Evolutionary conservation across 92 coral and sea anemone genomes (phyloP).

Genomic region (Ricordea florida): DNA sequence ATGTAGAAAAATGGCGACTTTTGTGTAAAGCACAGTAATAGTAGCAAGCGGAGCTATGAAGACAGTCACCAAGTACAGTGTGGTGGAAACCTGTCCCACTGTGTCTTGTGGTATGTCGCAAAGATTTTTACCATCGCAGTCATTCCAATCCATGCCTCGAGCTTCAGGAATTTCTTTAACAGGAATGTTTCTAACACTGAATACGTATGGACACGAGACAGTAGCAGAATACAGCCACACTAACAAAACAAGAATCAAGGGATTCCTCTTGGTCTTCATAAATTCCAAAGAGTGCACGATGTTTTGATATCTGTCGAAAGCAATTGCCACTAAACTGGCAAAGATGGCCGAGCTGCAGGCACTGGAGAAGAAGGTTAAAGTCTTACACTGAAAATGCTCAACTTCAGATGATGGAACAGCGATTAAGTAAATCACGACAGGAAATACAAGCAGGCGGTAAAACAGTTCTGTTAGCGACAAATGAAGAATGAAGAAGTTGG

Average conservation of each 20-base stretch:
- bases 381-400: background rate
- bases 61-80: slow-evolving; percentile 37
- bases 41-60: slow-evolving; percentile 47
- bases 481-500: slow-evolving; percentile 14
- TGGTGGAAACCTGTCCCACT: slow-evolving; percentile 48
- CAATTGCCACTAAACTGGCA: slow-evolving; percentile 33
- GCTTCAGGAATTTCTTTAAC: slow-evolving; percentile 49
- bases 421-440: background rate
- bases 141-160: background rate
- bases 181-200: slow-evolving; percentile 15
- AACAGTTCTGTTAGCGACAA: slow-evolving; percentile 1
- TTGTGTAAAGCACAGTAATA: slow-evolving; percentile 40
- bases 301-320: slow-evolving; percentile 50
- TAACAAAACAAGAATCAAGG: background rate
- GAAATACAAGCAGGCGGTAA: slow-evolving; percentile 10
- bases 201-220: slow-evolving; percentile 21
- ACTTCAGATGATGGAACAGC: background rate
- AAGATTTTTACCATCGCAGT: background rate
- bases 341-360: slow-evolving; percentile 5
- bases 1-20: slow-evolving; percentile 19
- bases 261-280: slow-evolving; percentile 33
- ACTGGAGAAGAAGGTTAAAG: background rate
- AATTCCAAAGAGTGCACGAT: slow-evolving; percentile 51
- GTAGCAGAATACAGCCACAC: slow-evolving; percentile 56
- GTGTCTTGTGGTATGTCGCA: slow-evolving; percentile 49